phyloP scores from a whole-genome alignment of 1,140 invertebrate genomes.

The Bombus breviceps region DNA sequence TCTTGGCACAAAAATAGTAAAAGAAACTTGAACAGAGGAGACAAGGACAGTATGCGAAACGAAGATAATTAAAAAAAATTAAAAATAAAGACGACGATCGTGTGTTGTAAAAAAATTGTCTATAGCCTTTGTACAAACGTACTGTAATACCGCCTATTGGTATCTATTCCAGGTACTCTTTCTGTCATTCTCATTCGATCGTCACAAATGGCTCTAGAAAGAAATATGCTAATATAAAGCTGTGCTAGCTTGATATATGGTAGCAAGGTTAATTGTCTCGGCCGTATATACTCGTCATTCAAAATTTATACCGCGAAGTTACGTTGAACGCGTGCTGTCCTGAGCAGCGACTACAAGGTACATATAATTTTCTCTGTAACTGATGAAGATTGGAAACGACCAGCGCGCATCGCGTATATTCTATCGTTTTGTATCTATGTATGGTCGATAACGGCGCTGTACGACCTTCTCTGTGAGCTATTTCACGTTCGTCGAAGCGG shows the following conservation, averaged over 20 bases:
- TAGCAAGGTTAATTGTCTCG: constrained; percentile 1
- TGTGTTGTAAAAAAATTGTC: constrained; percentile 9
- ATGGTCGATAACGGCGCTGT: not conserved
- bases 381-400: not conserved
- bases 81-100: not conserved
- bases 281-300: not conserved
- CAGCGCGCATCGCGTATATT: not conserved
- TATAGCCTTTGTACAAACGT: not conserved
- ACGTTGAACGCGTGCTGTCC: not conserved
- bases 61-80: constrained; percentile 4
- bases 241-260: not conserved
- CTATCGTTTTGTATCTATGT: not conserved
- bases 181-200: constrained; percentile 9
- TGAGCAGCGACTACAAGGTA: too few relatives aligned
- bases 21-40: not conserved
- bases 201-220: not conserved
- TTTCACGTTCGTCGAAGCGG: not conserved
- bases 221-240: constrained; percentile 1
- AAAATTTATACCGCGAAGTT: not conserved
- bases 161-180: too few relatives aligned
- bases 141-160: too few relatives aligned
- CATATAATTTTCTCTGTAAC: not conserved
- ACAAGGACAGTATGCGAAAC: not conserved
- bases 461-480: not conserved
- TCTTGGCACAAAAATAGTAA: not conserved